These are phyloP conservation scores for Leptonema lineaticorne DNA, from an alignment of 1,140 invertebrate genomes.

Conservation along the genomic window DNA sequence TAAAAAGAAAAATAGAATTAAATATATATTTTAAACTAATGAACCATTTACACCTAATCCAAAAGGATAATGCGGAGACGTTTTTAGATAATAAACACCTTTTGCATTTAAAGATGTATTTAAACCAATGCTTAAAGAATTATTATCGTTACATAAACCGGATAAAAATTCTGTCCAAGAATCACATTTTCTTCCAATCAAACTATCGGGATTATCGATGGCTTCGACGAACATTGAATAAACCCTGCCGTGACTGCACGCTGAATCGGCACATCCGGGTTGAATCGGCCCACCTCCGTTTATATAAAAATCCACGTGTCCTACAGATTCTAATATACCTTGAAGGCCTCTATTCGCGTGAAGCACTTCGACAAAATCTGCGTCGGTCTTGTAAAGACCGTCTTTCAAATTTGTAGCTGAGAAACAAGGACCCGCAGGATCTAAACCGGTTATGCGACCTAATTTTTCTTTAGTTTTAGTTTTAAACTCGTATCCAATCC, in stretches of 20 bases:
- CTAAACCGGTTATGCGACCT: conserved; percentile 56
- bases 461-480: conserved; percentile 49
- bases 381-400: conserved; percentile 63
- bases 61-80: conserved; percentile 24
- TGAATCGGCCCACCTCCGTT: conserved; percentile 64
- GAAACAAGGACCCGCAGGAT: conserved; percentile 60
- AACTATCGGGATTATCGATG: conserved; percentile 54
- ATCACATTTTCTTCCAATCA: conserved; percentile 56
- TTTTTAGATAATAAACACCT: conserved; percentile 58
- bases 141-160: conserved; percentile 51
- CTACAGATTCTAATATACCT: conserved; percentile 60
- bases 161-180: conserved; percentile 54
- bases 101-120: conserved; percentile 50
- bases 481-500: conserved; percentile 59
- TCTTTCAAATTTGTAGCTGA: conserved; percentile 50
- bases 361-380: conserved; percentile 63
- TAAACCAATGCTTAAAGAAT: conserved; percentile 57
- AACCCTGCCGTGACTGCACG: conserved; percentile 64
- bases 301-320: conserved; percentile 65
- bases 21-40: neutral
- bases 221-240: conserved; percentile 62
- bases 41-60: conserved; percentile 29
- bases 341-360: conserved; percentile 63
- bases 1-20: neutral
- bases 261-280: conserved; percentile 63